These are phyloP conservation scores for Cosmia trapezina DNA, from an alignment of 2,888 invertebrate species.

Conservation along the genomic window DNA sequence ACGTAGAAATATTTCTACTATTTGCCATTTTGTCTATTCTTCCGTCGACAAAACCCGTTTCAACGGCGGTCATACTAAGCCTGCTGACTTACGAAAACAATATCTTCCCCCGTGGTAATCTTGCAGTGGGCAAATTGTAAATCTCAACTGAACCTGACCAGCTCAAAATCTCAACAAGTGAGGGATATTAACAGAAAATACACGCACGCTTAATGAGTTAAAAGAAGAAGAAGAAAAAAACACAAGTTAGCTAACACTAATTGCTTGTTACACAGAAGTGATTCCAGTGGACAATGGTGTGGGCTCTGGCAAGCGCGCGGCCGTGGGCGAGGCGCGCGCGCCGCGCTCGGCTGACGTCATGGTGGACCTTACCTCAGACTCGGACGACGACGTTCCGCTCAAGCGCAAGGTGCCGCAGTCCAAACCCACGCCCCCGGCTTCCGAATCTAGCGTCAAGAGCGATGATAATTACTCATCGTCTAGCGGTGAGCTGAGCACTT, in stretches of 20 bases:
- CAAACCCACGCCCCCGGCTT: conserved; percentile 83
- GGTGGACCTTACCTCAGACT: conserved; percentile 94
- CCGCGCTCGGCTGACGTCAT: conserved; percentile 80
- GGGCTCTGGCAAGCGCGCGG: conserved; percentile 79
- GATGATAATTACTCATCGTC: conserved; percentile 84
- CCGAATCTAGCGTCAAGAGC: conserved; percentile 74
- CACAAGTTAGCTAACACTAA: neutral
- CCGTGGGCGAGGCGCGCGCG: conserved; percentile 78
- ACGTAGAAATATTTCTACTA: no score
- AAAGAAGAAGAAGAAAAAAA: no score
- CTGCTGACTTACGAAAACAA: no score
- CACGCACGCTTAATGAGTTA: no score
- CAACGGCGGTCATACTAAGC: no score
- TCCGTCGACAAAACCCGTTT: no score
- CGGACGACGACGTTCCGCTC: conserved; percentile 93
- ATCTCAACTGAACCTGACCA: neutral
- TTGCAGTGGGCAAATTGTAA: neutral
- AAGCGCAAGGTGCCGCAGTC: conserved; percentile 89
- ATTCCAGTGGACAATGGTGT: conserved; percentile 84
- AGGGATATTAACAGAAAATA: neutral
- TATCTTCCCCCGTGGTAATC: neutral
- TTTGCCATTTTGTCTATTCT: no score
- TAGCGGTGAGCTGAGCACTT: conserved; percentile 69
- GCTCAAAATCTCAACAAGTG: neutral
- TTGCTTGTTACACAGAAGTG: conserved; percentile 76